Percentiles rank a stretch among this genome's conserved stretches.
These are phyloP conservation scores for Cyclophora punctaria DNA, from an alignment of 2,888 invertebrate genomes.

Conservation along the genomic window DNA sequence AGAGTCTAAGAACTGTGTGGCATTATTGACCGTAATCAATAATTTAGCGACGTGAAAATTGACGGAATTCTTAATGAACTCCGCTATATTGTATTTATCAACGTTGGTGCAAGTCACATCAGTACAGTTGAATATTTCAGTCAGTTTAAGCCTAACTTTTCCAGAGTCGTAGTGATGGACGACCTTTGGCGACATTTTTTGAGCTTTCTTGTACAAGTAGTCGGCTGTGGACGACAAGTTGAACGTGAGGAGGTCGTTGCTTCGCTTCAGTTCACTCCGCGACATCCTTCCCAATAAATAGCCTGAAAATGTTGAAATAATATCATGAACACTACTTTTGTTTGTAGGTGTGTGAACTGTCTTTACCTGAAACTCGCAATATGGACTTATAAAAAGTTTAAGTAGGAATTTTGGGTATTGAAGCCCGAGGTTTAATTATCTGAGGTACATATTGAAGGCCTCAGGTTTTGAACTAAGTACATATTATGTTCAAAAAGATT, in stretches of 20 bases:
- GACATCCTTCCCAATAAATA: conserved; percentile 55
- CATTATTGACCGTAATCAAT: conserved; percentile 48
- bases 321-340: too few relatives aligned
- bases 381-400: too few relatives aligned
- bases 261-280: conserved; percentile 38
- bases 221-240: conserved; percentile 49
- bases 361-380: too few relatives aligned
- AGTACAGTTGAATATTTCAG: conserved; percentile 47
- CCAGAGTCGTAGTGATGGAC: conserved; percentile 48
- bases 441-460: too few relatives aligned
- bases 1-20: conserved; percentile 50
- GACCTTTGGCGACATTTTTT: conserved; percentile 47
- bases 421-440: too few relatives aligned
- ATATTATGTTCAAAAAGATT: too few relatives aligned
- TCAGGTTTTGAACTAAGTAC: too few relatives aligned
- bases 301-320: conserved; percentile 36
- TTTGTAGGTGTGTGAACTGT: too few relatives aligned
- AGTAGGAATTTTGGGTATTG: too few relatives aligned
- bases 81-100: conserved; percentile 40
- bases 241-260: conserved; percentile 42
- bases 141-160: conserved; percentile 41
- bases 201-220: conserved; percentile 48
- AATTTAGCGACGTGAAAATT: conserved; percentile 47
- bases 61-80: conserved; percentile 46
- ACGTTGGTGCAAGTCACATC: conserved; percentile 32